Percentiles rank a stretch among this genome's conserved stretches.
Conservation (phyloP, 2,888 invertebrate species). For the Drosophila nr. perissopoda region DNA sequence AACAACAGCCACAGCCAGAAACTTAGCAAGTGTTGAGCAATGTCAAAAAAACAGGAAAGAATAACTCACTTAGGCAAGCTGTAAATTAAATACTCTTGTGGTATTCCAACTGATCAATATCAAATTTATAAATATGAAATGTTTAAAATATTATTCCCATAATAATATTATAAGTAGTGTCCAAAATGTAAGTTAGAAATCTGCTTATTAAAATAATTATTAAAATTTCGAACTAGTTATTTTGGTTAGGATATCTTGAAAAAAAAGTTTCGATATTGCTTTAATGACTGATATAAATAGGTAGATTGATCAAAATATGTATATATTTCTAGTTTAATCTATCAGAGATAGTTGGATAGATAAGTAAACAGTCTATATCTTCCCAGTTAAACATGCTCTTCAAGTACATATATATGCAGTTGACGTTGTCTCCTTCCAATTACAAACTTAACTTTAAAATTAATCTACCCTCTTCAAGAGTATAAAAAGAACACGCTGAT, state of each 20-base stretch:
- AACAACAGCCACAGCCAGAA: slow-evolving; percentile 26
- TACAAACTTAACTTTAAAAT: no score
- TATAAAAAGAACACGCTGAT: slow-evolving; percentile 62
- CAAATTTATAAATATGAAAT: not conserved
- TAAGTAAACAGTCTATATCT: not conserved
- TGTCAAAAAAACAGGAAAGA: not conserved
- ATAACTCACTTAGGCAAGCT: not conserved
- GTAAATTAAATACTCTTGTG: not conserved
- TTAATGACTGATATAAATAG: not conserved
- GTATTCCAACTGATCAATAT: not conserved
- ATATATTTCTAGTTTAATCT: not conserved
- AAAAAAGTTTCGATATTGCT: no score
- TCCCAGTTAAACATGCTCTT: not conserved
- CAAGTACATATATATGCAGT: not conserved
- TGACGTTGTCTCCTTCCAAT: not conserved
- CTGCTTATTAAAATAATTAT: no score
- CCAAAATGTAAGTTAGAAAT: not conserved
- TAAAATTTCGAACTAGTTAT: not conserved
- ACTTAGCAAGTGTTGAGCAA: slow-evolving; percentile 53
- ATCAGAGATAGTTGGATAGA: not conserved
- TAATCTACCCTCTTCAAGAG: not conserved
- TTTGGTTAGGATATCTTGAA: not conserved
- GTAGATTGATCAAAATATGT: not conserved
- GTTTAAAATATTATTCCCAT: not conserved
- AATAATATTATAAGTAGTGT: not conserved